phyloP scores from a whole-genome alignment of 2,797 vertebrate species.

The Clarias platycephalus region DNA sequence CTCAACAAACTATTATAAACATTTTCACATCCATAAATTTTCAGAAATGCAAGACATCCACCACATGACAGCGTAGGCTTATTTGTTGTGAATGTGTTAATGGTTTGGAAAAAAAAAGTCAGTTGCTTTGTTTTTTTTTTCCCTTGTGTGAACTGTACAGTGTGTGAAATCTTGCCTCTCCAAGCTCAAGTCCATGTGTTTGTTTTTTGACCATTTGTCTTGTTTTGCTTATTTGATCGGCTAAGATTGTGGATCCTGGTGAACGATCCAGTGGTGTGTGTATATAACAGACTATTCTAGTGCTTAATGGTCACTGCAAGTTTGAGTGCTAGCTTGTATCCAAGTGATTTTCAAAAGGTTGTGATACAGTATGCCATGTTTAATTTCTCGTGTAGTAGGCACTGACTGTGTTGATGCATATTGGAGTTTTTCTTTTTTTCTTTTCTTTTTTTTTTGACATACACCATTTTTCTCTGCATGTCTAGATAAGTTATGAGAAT shows the following conservation, averaged over 20 bases:
- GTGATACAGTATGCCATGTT: conserved; percentile 76
- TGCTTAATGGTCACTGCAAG: conserved; percentile 33
- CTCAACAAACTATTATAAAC: conserved; percentile 69
- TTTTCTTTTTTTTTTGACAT: conserved; percentile 79
- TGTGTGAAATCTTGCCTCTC: conserved; percentile 51
- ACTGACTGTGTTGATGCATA: conserved; percentile 79
- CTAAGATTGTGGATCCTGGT: conserved; percentile 38
- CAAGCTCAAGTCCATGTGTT: conserved; percentile 32
- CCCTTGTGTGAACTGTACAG: conserved; percentile 47
- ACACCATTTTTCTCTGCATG: conserved; percentile 90
- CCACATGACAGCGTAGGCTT: conserved; percentile 74
- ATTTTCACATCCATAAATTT: conserved; percentile 59
- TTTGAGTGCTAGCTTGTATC: conserved; percentile 55
- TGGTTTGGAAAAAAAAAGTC: conserved; percentile 20
- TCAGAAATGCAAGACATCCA: conserved; percentile 51
- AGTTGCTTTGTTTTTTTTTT: conserved; percentile 56
- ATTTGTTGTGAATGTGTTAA: conserved; percentile 76
- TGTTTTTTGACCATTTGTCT: conserved; percentile 39
- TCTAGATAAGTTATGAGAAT: conserved; percentile 78
- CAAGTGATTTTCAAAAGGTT: conserved; percentile 11
- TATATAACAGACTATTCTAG: conserved; percentile 39
- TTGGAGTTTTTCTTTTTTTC: conserved; percentile 75
- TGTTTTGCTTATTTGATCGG: conserved; percentile 41
- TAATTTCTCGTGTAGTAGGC: conserved; percentile 81
- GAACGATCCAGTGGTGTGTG: conserved; percentile 38